Evolutionary conservation across 2,888 invertebrate species (phyloP).

Genomic region (Taphrorychus bicolor): DNA sequence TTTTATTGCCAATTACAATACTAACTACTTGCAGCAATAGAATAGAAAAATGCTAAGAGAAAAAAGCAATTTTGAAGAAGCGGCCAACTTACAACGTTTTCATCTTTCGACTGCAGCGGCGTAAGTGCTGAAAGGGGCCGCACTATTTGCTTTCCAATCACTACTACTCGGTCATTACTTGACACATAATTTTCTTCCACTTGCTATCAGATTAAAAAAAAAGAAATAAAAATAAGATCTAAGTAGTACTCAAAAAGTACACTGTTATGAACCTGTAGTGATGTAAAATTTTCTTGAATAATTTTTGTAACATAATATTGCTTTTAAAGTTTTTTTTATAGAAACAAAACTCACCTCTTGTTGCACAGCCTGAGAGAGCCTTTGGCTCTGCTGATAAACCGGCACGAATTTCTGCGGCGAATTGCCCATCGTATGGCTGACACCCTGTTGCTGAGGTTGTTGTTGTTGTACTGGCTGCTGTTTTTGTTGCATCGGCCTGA

Average conservation of each 20-base stretch:
- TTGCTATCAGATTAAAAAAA: background rate
- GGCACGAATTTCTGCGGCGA: background rate
- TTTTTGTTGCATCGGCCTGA: background rate
- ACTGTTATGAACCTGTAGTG: too few species aligned
- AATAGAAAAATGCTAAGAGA: too few species aligned
- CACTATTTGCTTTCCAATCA: background rate
- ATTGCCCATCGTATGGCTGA: background rate
- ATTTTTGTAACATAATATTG: background rate
- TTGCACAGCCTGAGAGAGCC: background rate
- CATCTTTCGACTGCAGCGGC: background rate
- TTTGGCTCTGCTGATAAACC: background rate
- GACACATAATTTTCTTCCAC: too few species aligned
- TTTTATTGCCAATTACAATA: too few species aligned
- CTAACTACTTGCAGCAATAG: too few species aligned
- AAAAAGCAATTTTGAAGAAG: background rate
- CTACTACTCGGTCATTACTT: background rate
- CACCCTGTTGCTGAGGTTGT: background rate
- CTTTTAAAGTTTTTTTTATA: background rate
- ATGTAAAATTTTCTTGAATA: background rate
- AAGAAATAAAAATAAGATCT: too few species aligned
- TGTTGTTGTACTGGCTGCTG: background rate
- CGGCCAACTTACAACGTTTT: background rate
- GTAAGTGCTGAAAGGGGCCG: background rate
- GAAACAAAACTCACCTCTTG: background rate
- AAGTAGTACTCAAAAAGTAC: too few species aligned